A percentile compares a stretch with the other conserved stretches of the same genome.
These are phyloP conservation scores for Harpegnathos saltator DNA, from an alignment of 1,140 invertebrate species.

Conservation along the genomic window DNA sequence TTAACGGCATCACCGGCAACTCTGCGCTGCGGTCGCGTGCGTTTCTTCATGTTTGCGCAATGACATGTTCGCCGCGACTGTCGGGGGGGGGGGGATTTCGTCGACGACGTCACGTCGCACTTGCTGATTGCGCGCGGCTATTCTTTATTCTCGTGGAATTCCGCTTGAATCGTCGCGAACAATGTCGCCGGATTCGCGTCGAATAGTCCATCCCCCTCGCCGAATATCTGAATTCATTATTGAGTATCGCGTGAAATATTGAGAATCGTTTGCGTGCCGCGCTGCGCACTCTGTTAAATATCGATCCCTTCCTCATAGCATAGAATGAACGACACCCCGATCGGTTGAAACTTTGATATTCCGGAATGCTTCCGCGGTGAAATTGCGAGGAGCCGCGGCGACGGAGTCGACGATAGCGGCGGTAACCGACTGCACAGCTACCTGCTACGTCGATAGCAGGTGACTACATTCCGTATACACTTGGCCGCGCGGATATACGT, in stretches of 20 bases:
- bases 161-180: too few relatives aligned
- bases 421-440: conserved; percentile 63
- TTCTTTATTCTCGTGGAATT: too few relatives aligned
- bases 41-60: background rate
- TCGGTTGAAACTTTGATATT: conserved; percentile 54
- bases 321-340: conserved; percentile 30
- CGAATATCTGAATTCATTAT: background rate
- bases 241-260: conserved; percentile 3
- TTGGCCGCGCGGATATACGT: conserved; percentile 48
- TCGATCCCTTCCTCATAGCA: conserved; percentile 39
- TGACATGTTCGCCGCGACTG: background rate
- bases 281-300: background rate
- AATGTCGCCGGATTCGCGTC: too few relatives aligned
- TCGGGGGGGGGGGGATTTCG: too few relatives aligned
- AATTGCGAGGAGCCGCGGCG: conserved; percentile 35
- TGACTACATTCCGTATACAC: conserved; percentile 58
- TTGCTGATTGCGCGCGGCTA: too few relatives aligned
- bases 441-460: conserved; percentile 48
- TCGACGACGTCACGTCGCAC: too few relatives aligned
- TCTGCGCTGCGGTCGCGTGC: too few relatives aligned
- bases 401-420: conserved; percentile 52
- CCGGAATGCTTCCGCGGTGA: conserved; percentile 16
- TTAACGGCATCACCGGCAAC: too few relatives aligned
- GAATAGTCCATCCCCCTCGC: too few relatives aligned
- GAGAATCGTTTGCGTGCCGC: background rate